Evolutionary conservation across 2,113 vertebrate genomes (phyloP).

Genomic region (Beaufortia kweichowensis): DNA sequence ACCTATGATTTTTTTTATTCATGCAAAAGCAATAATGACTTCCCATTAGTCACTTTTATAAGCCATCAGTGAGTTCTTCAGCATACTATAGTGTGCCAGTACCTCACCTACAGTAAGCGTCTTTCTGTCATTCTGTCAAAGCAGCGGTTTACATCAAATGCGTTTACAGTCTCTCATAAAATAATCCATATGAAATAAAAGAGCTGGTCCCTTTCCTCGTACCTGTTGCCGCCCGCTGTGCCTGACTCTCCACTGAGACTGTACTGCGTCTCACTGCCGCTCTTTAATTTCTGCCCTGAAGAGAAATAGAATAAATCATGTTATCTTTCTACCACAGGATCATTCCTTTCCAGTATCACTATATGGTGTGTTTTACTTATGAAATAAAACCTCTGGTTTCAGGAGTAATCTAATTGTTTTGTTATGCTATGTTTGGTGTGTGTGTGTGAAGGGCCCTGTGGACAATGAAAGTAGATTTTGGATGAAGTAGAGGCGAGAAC

Average conservation of each 20-base stretch:
- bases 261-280: not conserved
- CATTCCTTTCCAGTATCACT: not conserved
- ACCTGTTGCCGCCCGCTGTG: not conserved
- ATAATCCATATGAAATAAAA: not conserved
- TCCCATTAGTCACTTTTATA: not conserved
- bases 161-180: not conserved
- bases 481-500: conserved; percentile 57
- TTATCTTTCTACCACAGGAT: conserved; percentile 7
- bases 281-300: conserved; percentile 32
- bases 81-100: not conserved
- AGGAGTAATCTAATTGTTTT: conserved; percentile 30
- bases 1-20: too few species aligned
- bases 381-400: conserved; percentile 37
- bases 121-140: not conserved
- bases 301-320: conserved; percentile 17
- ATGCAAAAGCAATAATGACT: not conserved
- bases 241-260: not conserved
- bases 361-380: conserved; percentile 35
- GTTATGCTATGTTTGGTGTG: conserved; percentile 2
- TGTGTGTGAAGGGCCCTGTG: conserved; percentile 51
- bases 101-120: not conserved
- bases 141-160: not conserved
- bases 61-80: not conserved
- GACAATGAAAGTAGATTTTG: conserved; percentile 67
- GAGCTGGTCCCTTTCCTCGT: not conserved